phyloP scores from a whole-genome alignment of 1,140 invertebrate species.

The Drosophila serrata region DNA sequence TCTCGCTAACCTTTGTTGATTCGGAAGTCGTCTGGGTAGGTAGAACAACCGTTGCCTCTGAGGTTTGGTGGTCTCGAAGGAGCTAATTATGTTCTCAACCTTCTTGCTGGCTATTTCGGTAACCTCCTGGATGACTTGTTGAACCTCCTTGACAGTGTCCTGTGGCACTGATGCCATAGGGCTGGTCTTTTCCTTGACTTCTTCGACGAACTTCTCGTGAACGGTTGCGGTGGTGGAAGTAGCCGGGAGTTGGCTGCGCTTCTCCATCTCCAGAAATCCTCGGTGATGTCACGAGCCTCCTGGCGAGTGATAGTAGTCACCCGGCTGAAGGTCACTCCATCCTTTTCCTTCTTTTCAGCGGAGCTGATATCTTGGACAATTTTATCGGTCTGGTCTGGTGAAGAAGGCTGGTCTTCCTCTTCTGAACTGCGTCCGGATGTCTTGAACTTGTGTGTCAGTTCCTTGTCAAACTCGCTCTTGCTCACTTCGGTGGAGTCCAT shows the following conservation, averaged over 20 bases:
- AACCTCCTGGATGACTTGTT: slow-evolving; percentile 70
- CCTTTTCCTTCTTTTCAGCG: slow-evolving; percentile 70
- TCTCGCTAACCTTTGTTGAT: slow-evolving; percentile 70
- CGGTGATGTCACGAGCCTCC: slow-evolving; percentile 74
- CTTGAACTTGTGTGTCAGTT: slow-evolving; percentile 82
- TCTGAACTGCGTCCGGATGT: slow-evolving; percentile 78
- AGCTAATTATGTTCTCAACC: slow-evolving; percentile 72
- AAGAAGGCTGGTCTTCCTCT: slow-evolving; percentile 66
- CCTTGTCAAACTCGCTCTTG: slow-evolving; percentile 84
- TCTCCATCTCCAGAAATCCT: slow-evolving; percentile 79
- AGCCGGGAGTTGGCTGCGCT: slow-evolving; percentile 71
- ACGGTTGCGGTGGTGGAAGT: slow-evolving; percentile 51
- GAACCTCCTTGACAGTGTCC: slow-evolving; percentile 59
- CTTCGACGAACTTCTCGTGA: slow-evolving; percentile 77
- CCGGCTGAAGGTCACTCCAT: slow-evolving; percentile 49
- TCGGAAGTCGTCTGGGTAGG: slow-evolving; percentile 36
- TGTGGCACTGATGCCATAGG: slow-evolving; percentile 55
- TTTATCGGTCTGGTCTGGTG: slow-evolving; percentile 66
- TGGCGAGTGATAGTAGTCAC: slow-evolving; percentile 68
- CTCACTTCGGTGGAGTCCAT: slow-evolving; percentile 77
- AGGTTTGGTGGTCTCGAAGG: slow-evolving; percentile 59
- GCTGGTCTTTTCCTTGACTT: slow-evolving; percentile 74
- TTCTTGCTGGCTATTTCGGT: slow-evolving; percentile 72
- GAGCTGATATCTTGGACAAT: slow-evolving; percentile 75
- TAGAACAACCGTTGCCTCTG: slow-evolving; percentile 10